Base-by-base conservation (phyloP, 2,888 invertebrate species). In the Meloe dianella region DNA sequence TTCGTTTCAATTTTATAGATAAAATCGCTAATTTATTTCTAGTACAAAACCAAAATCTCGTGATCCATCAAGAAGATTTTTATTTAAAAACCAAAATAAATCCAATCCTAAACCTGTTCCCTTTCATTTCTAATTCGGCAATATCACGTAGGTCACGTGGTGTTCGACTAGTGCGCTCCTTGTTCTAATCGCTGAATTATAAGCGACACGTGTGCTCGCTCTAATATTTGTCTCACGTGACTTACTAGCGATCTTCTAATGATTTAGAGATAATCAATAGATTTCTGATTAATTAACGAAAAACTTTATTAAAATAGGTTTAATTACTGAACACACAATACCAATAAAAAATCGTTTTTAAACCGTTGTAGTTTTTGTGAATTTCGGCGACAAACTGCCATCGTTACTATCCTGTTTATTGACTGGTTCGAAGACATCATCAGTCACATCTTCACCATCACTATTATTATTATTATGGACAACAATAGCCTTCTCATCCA, bases 401-500 rank as follows among this genome's bases (percentile, higher is more conserved):
- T 63, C 64, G 17, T 1, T 8, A n/a, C 41, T 71, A 69, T 9
- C 66, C 60, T 17, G n/a, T 41, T 29, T 57, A 51, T 32, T 7
- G n/a, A n/a, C 56, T 62, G 22, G 38, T 58, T 61, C 59, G 12
- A 24, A 60, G 10, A 47, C 60, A 59, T 57, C 20, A 54, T 64
- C 32, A 38, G 65, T 9, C 47, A 62, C 56, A 64, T 67, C 59
- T 66, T 69, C 22, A 65, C 70, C n/a, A 57, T 59, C 63, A 74
- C 72, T 62, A 38, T 51, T 54, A n/a, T 65, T 64, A 41, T 58
- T 58, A 38, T 71, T 62, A 27, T 63, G 56, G 9, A 67, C 72
- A 30, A 68, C 72, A 0, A 65, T 57, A 1, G 77, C 74, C 62
- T 71, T 71, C 56, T 78, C 77, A 35, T 78, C 75, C 51, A 78